Evolutionary conservation across 2,113 vertebrate genomes (phyloP).

Genomic region (Brachirus orientalis): DNA sequence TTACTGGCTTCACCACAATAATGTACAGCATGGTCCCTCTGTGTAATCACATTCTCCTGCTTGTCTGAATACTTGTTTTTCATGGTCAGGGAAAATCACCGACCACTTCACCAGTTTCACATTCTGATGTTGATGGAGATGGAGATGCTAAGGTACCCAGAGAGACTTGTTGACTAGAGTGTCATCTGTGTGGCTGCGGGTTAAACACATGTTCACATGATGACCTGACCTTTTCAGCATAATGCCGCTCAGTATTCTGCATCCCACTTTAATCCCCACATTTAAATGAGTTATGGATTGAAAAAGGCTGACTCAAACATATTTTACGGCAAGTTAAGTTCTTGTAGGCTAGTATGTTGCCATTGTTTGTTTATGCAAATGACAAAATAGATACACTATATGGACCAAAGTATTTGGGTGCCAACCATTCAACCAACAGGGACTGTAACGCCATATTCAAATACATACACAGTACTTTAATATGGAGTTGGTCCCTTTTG

Average conservation of each 20-base stretch:
- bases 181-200: conserved; percentile 57
- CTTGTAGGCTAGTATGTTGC: no score
- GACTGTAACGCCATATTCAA: no score
- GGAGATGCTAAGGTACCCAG: conserved; percentile 26
- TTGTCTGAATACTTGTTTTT: conserved; percentile 62
- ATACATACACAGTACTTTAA: no score
- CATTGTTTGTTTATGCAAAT: no score
- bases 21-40: conserved; percentile 38
- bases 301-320: conserved; percentile 26
- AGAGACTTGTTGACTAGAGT: conserved; percentile 57
- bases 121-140: conserved; percentile 45
- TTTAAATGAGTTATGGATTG: conserved; percentile 19
- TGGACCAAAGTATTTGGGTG: no score
- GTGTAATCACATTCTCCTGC: conserved; percentile 59
- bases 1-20: conserved; percentile 47
- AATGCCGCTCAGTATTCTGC: conserved; percentile 34
- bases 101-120: conserved; percentile 42
- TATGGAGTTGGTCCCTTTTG: no score
- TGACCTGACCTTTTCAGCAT: conserved; percentile 68
- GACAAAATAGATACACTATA: no score
- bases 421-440: no score
- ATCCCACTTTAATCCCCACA: conserved; percentile 7
- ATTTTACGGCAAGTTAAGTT: no score
- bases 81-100: conserved; percentile 31
- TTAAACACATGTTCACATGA: conserved; percentile 66